A percentile compares a stretch with the other conserved stretches of the same genome.
Evolutionary conservation across 2,113 vertebrate species (phyloP).

Genomic region (Hipposideros armiger): DNA sequence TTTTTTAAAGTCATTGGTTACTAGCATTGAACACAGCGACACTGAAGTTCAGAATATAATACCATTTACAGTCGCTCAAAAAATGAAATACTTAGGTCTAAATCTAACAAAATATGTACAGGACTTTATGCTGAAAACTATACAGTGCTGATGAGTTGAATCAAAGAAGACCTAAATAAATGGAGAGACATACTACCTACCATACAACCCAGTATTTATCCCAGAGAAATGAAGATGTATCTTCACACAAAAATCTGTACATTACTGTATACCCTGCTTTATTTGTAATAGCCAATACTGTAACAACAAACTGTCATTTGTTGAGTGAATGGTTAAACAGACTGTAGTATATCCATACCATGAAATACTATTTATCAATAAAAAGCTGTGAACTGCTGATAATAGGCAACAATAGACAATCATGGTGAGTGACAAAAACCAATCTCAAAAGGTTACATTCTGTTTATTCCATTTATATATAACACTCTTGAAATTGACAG

Average conservation of each 20-base stretch:
- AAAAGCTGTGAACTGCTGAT: not conserved
- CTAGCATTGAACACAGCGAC: not conserved
- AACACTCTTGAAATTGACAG: constrained; percentile 1
- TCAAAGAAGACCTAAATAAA: not conserved
- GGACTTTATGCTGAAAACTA: not conserved
- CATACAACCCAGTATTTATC: not conserved
- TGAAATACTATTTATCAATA: not conserved
- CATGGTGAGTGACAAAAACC: not conserved
- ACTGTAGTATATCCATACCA: not conserved
- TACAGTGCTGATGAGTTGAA: not conserved
- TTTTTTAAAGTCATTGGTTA: not conserved
- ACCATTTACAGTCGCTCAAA: not conserved
- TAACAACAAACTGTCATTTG: not conserved
- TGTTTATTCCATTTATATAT: not conserved
- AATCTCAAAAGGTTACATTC: not conserved
- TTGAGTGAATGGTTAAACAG: not conserved
- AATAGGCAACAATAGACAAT: not conserved
- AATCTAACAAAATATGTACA: not conserved
- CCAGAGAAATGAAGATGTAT: not conserved
- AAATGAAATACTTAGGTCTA: not conserved
- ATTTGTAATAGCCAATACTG: not conserved
- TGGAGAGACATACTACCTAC: not conserved
- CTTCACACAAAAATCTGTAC: not conserved
- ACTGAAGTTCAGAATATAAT: not conserved
- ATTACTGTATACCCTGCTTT: not conserved